These are phyloP conservation scores for Alca torda DNA, from an alignment of 2,797 vertebrate genomes.

Conservation along the genomic window DNA sequence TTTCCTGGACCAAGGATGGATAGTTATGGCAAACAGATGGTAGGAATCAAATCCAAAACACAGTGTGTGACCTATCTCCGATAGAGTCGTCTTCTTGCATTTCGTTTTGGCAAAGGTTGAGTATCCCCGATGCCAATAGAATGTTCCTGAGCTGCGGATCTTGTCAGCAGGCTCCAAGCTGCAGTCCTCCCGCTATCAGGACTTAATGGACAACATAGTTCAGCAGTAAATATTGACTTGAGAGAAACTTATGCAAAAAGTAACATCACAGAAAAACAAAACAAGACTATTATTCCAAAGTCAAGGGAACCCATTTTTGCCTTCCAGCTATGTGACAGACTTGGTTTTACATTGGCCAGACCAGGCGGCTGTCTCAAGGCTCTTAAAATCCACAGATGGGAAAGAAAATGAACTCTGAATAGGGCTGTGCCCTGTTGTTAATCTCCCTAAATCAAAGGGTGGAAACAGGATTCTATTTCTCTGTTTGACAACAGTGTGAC, in stretches of 20 bases:
- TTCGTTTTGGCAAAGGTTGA: not conserved
- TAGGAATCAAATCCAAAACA: constrained; percentile 21
- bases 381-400: not conserved
- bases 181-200: not conserved
- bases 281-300: not conserved
- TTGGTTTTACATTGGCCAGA: not conserved
- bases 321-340: not conserved
- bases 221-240: constrained; percentile 11
- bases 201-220: not conserved
- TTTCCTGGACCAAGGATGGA: constrained; percentile 45
- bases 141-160: constrained; percentile 33
- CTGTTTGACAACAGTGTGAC: not conserved
- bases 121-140: not conserved
- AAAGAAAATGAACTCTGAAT: constrained; percentile 1
- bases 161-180: constrained; percentile 17
- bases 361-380: not conserved
- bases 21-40: constrained; percentile 63
- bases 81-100: constrained; percentile 20
- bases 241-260: not conserved
- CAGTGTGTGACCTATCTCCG: constrained; percentile 55
- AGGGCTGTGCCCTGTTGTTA: not conserved
- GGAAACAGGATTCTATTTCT: not conserved
- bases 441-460: not conserved
- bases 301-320: not conserved
- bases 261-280: not conserved